Base-by-base conservation (phyloP, 2,888 invertebrate genomes). In the Papilio gigon region DNA sequence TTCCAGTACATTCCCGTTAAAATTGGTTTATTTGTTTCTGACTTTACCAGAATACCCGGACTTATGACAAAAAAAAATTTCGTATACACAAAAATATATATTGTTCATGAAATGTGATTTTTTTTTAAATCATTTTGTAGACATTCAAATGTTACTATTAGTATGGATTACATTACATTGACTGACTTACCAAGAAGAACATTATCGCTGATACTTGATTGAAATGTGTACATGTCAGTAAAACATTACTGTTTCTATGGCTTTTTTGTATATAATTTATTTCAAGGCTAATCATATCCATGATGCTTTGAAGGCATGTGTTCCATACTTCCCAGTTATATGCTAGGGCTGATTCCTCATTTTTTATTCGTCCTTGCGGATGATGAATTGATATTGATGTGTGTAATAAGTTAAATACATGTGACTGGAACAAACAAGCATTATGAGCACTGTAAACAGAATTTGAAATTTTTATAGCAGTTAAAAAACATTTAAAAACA, bases 221-320 rank as follows among this genome's bases (percentile, higher is more conserved):
- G 70, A 86, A 90, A 73, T 83, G 74, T 42, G 76, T 71, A 72
- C 78, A 80, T n/a, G 80, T 74, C 65, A 80, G 78, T 5, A 73
- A 50, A 22, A 71, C 56, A 67, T 74, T 78, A 35, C 86, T 85
- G 67, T 72, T 82, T 68, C 85, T 87, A 30, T 80, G 79, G 47
- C 70, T 72, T 77, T 84, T 89, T 72, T 89, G 87, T 70, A 86
- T 72, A 70, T 78, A 80, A 42, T 70, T 74, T 1, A 84, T 80
- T 80, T 92, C 92, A 56, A 86, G 73, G 66, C 82, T 85, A 22
- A 89, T 79, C 25, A 92, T 80, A 77, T 92, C 91, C 70, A 85
- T 76, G 25, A 91, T 88, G 70, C 81, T 85, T 59, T 83, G 77
- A 17, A 91, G 66, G 56, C 85, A 82, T 74, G 82, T 86, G 70